Base-by-base conservation (phyloP, 2,888 invertebrate species). In the Morpho helenor region DNA sequence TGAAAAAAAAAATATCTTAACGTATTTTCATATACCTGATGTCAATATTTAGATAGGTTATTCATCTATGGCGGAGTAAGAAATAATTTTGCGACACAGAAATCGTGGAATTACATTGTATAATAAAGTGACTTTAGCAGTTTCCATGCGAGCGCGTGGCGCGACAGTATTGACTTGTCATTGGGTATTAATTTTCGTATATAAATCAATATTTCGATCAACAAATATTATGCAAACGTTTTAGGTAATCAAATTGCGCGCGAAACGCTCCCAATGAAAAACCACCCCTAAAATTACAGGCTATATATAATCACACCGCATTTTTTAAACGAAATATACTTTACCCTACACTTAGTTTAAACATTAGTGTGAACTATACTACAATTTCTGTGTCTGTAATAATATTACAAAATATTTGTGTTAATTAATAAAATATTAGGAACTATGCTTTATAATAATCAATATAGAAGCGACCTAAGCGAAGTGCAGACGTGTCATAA, bases 401-500 rank as follows among this genome's bases (percentile, higher is more conserved):
- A 5, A 51, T 39, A 57, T 48, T 44, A 49, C 44, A 57, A 63
- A 59, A 54, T 54, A 49, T 46, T 50, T 54, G 67, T 70, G 48
- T 54, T 56, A 68, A 68, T 31, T 66, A 67, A 68, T 69, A 74
- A 68, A 63, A 64, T 68, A 70, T 69, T 84, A 84, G 84, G 84
- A 84, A 84, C 84, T 84, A 81, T 83, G 52, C 61, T 75, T 70
- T 73, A 74, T 59, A 66, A 59, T 68, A 55, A 55, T 55, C 55
- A 55, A 49, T 63, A 72, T 68, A 69, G 84, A 84, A 84, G 84
- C 84, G 84, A 84, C 74, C 79, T 71, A 78, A 78, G 80, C 81
- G 61, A 66, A 66, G 67, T 75, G 71, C 68, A 75, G 71, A 74
- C 70, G 68, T 69, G 61, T 51, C 64, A 66, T 59, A 64, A 66